Conservation (phyloP, 2,797 vertebrate genomes). For the Amblyopsis hoosieri region DNA sequence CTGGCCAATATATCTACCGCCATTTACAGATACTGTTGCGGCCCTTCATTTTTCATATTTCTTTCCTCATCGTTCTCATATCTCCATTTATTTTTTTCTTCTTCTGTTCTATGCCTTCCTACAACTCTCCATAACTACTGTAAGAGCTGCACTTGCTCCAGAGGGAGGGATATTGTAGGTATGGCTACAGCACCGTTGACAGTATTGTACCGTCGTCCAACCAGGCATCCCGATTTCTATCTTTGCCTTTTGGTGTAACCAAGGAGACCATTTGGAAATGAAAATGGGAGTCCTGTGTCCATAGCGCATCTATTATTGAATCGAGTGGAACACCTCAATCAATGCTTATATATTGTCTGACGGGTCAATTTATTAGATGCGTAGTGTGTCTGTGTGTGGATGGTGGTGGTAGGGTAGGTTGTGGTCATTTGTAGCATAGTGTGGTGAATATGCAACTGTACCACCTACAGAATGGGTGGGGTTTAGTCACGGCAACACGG, state of each 20-base stretch:
- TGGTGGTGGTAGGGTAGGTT: background rate
- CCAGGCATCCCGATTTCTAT: too few relatives aligned
- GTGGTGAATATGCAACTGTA: conserved; percentile 14
- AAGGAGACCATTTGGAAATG: conserved; percentile 55
- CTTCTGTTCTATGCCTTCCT: conserved; percentile 34
- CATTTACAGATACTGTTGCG: conserved; percentile 45
- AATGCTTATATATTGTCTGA: conserved; percentile 56
- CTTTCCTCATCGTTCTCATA: conserved; percentile 15
- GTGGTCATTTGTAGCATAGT: conserved; percentile 19
- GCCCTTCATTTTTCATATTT: conserved; percentile 41
- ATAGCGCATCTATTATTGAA: conserved; percentile 51
- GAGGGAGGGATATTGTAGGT: conserved; percentile 33
- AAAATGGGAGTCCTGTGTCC: conserved; percentile 11
- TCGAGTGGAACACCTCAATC: conserved; percentile 54
- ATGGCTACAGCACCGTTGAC: conserved; percentile 35
- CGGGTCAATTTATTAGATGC: conserved; percentile 49
- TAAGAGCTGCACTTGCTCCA: conserved; percentile 65
- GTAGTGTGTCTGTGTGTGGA: conserved; percentile 9
- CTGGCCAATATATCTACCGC: conserved; percentile 70
- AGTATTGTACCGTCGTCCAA: too few relatives aligned
- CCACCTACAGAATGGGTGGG: background rate
- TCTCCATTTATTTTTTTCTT: conserved; percentile 47
- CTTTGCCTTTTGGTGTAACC: conserved; percentile 47
- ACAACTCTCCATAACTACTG: conserved; percentile 58
- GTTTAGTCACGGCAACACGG: too few relatives aligned